Evolutionary conservation across 2,888 invertebrate species (phyloP).

Genomic region (Chaetoderma sp.): DNA sequence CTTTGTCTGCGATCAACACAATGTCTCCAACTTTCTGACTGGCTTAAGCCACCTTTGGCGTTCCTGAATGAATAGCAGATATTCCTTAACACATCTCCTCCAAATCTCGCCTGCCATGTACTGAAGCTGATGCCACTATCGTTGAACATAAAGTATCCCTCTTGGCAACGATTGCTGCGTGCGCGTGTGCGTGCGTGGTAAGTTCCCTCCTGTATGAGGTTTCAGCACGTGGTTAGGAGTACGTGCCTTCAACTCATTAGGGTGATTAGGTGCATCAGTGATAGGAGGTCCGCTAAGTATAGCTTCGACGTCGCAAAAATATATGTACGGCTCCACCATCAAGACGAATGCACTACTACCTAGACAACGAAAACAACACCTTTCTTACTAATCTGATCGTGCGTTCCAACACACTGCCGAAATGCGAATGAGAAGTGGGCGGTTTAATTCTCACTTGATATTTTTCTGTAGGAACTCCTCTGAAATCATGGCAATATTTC

Average conservation of each 20-base stretch:
- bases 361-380: slow-evolving; percentile 20
- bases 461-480: slow-evolving; percentile 17
- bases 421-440: slow-evolving; percentile 31
- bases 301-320: slow-evolving; percentile 31
- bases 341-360: slow-evolving; percentile 11
- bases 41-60: slow-evolving; percentile 22
- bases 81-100: slow-evolving; percentile 26
- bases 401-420: slow-evolving; percentile 37
- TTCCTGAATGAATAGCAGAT: slow-evolving; percentile 20
- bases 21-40: slow-evolving; percentile 5
- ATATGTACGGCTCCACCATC: slow-evolving; percentile 33
- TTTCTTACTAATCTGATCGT: slow-evolving; percentile 27
- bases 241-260: slow-evolving; percentile 22
- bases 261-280: slow-evolving; percentile 14
- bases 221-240: slow-evolving; percentile 34
- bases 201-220: slow-evolving; percentile 6
- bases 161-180: slow-evolving; percentile 27
- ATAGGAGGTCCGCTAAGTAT: slow-evolving; percentile 34
- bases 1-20: slow-evolving; percentile 6
- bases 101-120: slow-evolving; percentile 32
- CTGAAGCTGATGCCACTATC: slow-evolving; percentile 38
- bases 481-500: slow-evolving; percentile 22
- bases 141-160: slow-evolving; percentile 23
- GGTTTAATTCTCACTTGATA: slow-evolving; percentile 35
- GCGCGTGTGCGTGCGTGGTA: background rate